Percentiles rank a stretch among this genome's conserved stretches.
phyloP scores from a whole-genome alignment of 2,113 vertebrate genomes.

The Blennius ocellaris region DNA sequence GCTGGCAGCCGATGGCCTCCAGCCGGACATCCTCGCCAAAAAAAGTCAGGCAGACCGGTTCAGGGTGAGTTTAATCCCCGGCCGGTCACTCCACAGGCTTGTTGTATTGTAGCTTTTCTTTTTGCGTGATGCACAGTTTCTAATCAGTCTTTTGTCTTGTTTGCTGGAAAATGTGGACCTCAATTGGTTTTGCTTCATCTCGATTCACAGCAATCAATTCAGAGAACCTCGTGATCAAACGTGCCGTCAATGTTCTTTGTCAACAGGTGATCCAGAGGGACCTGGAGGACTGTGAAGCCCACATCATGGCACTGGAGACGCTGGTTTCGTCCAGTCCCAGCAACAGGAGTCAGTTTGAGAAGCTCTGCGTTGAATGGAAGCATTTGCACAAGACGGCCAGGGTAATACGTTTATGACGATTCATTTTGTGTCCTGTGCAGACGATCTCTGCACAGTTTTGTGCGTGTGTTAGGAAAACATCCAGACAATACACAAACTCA shows the following conservation, averaged over 20 bases:
- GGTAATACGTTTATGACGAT: background rate
- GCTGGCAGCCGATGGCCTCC: constrained; percentile 75
- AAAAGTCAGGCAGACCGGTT: constrained; percentile 88
- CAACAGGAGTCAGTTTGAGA: constrained; percentile 85
- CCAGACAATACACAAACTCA: too few species aligned
- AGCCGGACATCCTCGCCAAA: constrained; percentile 87
- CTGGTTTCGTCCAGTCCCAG: constrained; percentile 81
- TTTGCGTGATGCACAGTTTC: too few species aligned
- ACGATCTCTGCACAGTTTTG: too few species aligned
- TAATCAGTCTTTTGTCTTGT: too few species aligned
- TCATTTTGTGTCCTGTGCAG: too few species aligned
- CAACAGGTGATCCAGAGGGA: constrained; percentile 89
- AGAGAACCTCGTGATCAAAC: too few species aligned
- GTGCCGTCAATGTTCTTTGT: background rate
- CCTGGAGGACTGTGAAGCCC: constrained; percentile 83
- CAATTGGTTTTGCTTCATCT: too few species aligned
- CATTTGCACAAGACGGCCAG: constrained; percentile 80
- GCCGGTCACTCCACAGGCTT: too few species aligned
- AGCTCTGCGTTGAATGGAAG: constrained; percentile 81
- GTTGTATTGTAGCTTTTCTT: too few species aligned
- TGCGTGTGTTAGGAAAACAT: too few species aligned
- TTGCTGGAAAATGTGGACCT: too few species aligned
- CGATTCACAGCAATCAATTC: too few species aligned
- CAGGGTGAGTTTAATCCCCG: constrained; percentile 79
- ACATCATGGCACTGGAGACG: constrained; percentile 83